Evolutionary conservation across 1,140 invertebrate genomes (phyloP).

Genomic region (Eupristina koningsbergeri): DNA sequence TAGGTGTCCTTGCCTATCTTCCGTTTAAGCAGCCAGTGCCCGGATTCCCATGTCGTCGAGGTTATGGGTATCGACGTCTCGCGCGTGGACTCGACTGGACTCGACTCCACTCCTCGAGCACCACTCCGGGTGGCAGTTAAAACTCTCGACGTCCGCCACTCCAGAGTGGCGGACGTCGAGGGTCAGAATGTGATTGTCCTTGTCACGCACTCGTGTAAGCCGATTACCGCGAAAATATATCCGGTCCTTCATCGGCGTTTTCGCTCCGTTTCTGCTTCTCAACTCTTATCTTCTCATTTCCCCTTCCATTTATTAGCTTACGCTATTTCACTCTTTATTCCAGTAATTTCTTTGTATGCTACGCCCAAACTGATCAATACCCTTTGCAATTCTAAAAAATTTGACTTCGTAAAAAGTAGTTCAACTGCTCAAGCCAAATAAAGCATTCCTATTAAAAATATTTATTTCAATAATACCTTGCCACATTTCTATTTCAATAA

Average conservation of each 20-base stretch:
- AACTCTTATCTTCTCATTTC: neutral
- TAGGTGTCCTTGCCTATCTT: neutral
- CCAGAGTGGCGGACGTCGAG: neutral
- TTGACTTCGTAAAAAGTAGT: too few relatives aligned
- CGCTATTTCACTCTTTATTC: neutral
- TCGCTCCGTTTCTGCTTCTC: neutral
- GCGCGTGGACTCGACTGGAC: neutral
- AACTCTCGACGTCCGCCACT: neutral
- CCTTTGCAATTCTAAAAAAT: too few relatives aligned
- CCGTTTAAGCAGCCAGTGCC: neutral
- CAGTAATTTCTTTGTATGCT: too few relatives aligned
- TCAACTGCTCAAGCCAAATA: too few relatives aligned
- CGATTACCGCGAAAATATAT: conserved; percentile 41
- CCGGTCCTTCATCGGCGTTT: conserved; percentile 20
- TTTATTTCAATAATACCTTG: too few relatives aligned
- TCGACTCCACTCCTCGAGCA: too few relatives aligned
- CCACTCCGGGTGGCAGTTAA: neutral
- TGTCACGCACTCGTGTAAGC: conserved; percentile 46
- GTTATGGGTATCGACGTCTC: conserved; percentile 27
- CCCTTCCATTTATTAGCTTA: neutral
- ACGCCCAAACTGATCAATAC: too few relatives aligned
- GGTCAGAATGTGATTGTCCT: conserved; percentile 29
- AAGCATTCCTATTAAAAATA: too few relatives aligned
- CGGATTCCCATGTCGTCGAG: neutral
- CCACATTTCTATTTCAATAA: too few relatives aligned